Percentiles rank a stretch among this genome's conserved stretches.
phyloP scores from a whole-genome alignment of 2,888 invertebrate genomes.

The Punctoribates punctum region DNA sequence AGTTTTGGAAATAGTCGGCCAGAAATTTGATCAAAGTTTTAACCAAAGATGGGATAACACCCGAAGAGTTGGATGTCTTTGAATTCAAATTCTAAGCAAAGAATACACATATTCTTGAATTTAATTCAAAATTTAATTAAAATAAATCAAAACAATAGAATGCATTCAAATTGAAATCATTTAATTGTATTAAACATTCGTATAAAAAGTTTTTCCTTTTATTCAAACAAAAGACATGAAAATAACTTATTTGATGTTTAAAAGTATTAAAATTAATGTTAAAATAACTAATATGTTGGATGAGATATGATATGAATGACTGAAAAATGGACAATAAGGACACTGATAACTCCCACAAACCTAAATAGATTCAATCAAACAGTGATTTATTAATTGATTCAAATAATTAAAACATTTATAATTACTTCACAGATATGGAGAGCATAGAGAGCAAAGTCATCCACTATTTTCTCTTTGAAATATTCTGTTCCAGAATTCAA shows the following conservation, averaged over 20 bases:
- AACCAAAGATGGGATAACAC: too few species aligned
- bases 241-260: not conserved
- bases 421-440: constrained; percentile 90
- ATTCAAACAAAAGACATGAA: not conserved
- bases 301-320: constrained; percentile 7
- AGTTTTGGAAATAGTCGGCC: too few species aligned
- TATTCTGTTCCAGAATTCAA: constrained; percentile 63
- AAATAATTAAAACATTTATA: constrained; percentile 39
- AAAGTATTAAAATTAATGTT: not conserved
- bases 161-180: too few species aligned
- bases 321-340: constrained; percentile 69
- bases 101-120: too few species aligned
- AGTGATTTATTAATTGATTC: constrained; percentile 62
- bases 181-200: too few species aligned
- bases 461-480: constrained; percentile 85
- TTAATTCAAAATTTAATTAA: too few species aligned
- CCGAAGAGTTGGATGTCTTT: too few species aligned
- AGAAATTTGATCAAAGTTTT: too few species aligned
- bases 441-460: constrained; percentile 78
- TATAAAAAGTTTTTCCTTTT: too few species aligned
- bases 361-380: not conserved
- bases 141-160: too few species aligned
- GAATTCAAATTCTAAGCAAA: too few species aligned
- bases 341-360: constrained; percentile 61
- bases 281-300: not conserved